Percentiles rank a stretch among this genome's conserved stretches.
phyloP scores from a whole-genome alignment of 2,113 vertebrate species.

The Sphyrna mokarran region DNA sequence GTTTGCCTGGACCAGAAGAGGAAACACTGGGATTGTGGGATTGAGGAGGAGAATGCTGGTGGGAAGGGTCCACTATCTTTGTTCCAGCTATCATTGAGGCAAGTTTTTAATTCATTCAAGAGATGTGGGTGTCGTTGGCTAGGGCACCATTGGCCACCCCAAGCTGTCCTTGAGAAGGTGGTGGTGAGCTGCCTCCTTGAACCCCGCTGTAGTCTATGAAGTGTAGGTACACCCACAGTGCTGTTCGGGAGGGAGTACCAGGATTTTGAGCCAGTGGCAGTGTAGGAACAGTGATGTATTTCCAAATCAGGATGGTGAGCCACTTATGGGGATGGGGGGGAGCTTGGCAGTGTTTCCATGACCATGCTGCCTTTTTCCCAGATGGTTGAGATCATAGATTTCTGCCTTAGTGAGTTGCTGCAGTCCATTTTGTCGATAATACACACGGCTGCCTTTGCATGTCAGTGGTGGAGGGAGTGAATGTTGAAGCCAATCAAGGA shows the following conservation, averaged over 20 bases:
- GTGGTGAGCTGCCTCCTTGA: neutral
- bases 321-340: too few species aligned
- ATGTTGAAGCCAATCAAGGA: too few species aligned
- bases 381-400: too few species aligned
- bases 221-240: neutral
- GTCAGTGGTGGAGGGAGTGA: too few species aligned
- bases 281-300: neutral
- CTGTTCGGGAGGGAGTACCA: neutral
- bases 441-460: too few species aligned
- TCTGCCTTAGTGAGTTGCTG: too few species aligned
- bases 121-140: neutral
- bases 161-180: neutral
- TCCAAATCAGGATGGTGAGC: too few species aligned
- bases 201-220: neutral
- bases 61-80: neutral
- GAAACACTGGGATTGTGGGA: neutral
- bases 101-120: neutral
- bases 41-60: neutral
- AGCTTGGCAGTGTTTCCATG: too few species aligned
- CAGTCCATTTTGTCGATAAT: too few species aligned
- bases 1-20: neutral
- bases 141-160: too few species aligned
- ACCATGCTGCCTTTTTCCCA: too few species aligned
- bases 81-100: neutral
- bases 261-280: neutral